Percentiles rank a stretch among this genome's conserved stretches.
Conservation (phyloP, 37 sponge, comb jelly and placozoan genomes). For the Amphimedon queenslandica region DNA sequence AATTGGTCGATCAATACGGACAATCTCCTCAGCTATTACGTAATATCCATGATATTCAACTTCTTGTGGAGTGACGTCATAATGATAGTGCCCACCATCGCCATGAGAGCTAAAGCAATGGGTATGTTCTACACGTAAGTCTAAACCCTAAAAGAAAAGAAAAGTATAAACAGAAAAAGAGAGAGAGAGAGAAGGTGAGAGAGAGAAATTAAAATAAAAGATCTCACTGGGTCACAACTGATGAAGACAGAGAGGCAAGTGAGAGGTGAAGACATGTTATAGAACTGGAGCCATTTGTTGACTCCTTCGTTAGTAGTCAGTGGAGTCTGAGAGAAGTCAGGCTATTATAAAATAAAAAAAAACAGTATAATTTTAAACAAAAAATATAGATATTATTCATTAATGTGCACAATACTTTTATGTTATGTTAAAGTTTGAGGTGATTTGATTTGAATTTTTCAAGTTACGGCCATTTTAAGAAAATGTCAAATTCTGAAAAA, state of each 20-base stretch:
- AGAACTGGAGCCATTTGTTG: conserved; percentile 88
- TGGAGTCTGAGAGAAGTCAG: conserved; percentile 84
- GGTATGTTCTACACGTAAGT: conserved; percentile 95
- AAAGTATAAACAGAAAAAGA: neutral
- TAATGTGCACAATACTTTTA: no score
- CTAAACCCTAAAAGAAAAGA: conserved; percentile 50
- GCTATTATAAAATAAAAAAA: conserved; percentile 21
- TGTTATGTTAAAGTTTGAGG: no score
- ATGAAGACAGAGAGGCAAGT: conserved; percentile 83
- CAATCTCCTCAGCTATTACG: conserved; percentile 67
- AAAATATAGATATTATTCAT: no score
- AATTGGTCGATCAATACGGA: conserved; percentile 74
- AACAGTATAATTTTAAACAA: no score
- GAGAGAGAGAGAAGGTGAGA: no score
- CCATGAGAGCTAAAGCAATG: conserved; percentile 99
- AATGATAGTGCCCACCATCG: conserved; percentile 98
- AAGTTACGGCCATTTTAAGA: no score
- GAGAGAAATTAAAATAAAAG: neutral
- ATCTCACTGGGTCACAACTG: conserved; percentile 85
- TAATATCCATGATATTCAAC: conserved; percentile 93
- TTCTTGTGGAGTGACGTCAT: conserved; percentile 83
- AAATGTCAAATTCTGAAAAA: no score
- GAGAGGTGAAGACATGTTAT: conserved; percentile 79
- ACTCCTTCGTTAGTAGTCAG: conserved; percentile 74
- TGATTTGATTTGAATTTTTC: no score